Evolutionary conservation across 2,797 vertebrate genomes (phyloP).

Genomic region (Hemibagrus guttatus): DNA sequence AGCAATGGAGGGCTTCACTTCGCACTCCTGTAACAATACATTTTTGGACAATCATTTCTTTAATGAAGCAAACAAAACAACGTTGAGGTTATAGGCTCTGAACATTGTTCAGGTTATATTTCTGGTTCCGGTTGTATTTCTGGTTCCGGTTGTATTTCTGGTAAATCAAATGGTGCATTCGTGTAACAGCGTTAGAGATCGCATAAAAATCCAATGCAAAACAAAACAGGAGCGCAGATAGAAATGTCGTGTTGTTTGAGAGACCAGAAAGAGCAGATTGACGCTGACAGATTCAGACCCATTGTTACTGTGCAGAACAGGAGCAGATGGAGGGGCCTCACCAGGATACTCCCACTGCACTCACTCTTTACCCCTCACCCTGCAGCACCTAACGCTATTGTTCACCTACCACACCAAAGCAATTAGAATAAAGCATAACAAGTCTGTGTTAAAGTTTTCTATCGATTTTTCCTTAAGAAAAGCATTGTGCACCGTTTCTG

Average conservation of each 20-base stretch:
- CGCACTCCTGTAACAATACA: not conserved
- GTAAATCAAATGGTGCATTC: not conserved
- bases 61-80: not conserved
- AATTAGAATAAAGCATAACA: not conserved
- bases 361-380: constrained; percentile 50
- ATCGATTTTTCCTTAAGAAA: not conserved
- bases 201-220: not conserved
- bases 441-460: not conserved
- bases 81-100: not conserved
- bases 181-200: not conserved
- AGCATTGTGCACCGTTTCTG: not conserved
- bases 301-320: constrained; percentile 67
- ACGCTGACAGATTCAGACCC: constrained; percentile 68
- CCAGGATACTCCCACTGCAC: constrained; percentile 53
- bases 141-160: not conserved
- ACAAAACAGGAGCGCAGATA: constrained; percentile 33
- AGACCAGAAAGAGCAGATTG: constrained; percentile 59
- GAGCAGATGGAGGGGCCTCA: constrained; percentile 79
- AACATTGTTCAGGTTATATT: too few species aligned
- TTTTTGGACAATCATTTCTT: not conserved
- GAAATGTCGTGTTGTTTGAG: constrained; percentile 55
- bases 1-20: not conserved
- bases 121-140: too few species aligned
- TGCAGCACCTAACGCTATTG: constrained; percentile 67
- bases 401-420: constrained; percentile 40